Conservation (phyloP, 2,797 vertebrate species). For the Eulemur mongoz region DNA sequence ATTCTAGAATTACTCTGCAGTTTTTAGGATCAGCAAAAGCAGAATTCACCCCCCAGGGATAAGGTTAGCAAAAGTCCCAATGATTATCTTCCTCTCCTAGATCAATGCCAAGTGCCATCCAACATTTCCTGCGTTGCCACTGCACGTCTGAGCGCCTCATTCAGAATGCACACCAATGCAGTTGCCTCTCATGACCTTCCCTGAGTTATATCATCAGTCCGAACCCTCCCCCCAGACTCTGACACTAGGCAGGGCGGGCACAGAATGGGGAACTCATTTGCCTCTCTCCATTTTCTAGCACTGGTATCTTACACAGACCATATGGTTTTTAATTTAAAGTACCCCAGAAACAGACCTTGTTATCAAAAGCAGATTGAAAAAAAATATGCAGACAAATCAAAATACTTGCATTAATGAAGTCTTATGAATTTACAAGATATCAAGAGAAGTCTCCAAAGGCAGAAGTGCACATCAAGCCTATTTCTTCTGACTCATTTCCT, state of each 20-base stretch:
- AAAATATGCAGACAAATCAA: slow-evolving; percentile 41
- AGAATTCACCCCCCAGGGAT: neutral
- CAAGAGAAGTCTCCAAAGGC: neutral
- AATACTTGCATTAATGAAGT: slow-evolving; percentile 25
- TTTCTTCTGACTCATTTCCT: slow-evolving; percentile 58
- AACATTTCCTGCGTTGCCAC: neutral
- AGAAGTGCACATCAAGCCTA: neutral
- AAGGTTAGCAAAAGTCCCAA: neutral
- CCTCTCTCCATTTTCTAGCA: neutral
- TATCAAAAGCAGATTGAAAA: slow-evolving; percentile 50
- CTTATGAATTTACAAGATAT: neutral
- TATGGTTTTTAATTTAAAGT: slow-evolving; percentile 34
- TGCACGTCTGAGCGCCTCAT: neutral
- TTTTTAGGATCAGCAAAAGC: neutral
- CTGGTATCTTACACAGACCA: neutral
- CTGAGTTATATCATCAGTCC: neutral
- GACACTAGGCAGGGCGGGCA: neutral
- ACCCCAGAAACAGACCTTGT: neutral
- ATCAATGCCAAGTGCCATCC: neutral
- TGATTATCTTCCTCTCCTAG: neutral
- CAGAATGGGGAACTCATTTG: neutral
- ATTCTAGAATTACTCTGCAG: neutral
- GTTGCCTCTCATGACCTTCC: neutral
- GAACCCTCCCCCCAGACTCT: neutral
- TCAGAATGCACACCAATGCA: neutral